Base-by-base conservation (phyloP, 2,888 invertebrate genomes). In the Neoascia interrupta region DNA sequence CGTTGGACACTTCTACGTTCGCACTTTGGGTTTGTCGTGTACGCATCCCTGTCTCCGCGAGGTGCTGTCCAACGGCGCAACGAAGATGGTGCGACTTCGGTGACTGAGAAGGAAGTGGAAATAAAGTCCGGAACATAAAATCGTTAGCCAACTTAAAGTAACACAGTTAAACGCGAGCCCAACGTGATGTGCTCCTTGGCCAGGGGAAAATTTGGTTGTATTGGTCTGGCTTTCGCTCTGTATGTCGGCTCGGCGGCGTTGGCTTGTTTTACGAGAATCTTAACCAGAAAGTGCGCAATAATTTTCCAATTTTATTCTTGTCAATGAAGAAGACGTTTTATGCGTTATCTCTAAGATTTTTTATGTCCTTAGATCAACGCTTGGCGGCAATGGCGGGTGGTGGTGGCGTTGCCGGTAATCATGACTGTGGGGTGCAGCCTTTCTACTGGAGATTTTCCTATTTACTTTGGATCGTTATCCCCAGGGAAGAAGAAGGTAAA, bases 291-390 rank as follows among this genome's bases (percentile, higher is more conserved):
- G 68, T 79, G 73, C 73, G 72, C 79, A 68, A 79, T 79, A 73
- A 73, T 79, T 79, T 79, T 79, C 73, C 66, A 79, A 79, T 79
- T 79, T 79, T 79, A 79, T 79, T 73, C 61, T 73, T 79, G 66
- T 79, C 79, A 79, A 79, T 79, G 79, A 79, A 79, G 61, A 79
- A 68, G 73, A 68, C 73, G 43, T 79, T 79, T 79, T 79, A 79
- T 79, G 79, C 45, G 72, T 61, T 79, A 79, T 61, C 73, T 79
- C 43, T 66, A 51, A 73, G 56, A 73, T 79, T 72, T n/a, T 73
- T 79, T 79, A 79, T 72, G 64, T 66, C 41, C 58, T 60, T 47
- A 53, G 53, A 64, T n/a, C n/a, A n/a, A n/a, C n/a, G n/a, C n/a
- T n/a, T n/a, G n/a, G n/a, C n/a, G n/a, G n/a, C n/a, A n/a, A n/a